A percentile compares a stretch with the other conserved stretches of the same genome.
Conservation (phyloP, 1,140 invertebrate species). For the Aradophagus sp. region DNA sequence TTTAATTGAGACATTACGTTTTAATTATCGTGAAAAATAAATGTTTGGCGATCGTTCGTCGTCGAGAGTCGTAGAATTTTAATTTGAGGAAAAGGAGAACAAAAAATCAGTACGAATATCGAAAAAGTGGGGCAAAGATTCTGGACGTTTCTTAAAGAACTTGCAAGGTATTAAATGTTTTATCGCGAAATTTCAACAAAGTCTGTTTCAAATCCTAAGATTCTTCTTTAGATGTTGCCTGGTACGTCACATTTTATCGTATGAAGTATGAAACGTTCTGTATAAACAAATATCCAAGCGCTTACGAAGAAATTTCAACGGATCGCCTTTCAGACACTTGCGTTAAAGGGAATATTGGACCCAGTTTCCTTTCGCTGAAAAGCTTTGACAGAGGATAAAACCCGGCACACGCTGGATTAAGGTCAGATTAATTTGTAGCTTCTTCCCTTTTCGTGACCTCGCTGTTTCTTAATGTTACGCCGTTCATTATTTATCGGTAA, state of each 20-base stretch:
- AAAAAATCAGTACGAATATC: too few relatives aligned
- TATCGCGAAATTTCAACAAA: conserved; percentile 40
- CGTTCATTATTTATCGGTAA: conserved; percentile 8
- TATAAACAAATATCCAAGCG: conserved; percentile 55
- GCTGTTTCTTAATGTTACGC: neutral
- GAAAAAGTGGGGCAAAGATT: too few relatives aligned
- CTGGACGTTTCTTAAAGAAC: too few relatives aligned
- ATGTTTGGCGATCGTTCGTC: too few relatives aligned
- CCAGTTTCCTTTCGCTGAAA: conserved; percentile 32
- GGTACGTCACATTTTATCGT: conserved; percentile 39
- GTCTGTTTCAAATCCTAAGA: conserved; percentile 22
- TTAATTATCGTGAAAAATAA: too few relatives aligned
- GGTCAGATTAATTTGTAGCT: conserved; percentile 40
- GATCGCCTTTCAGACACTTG: conserved; percentile 43
- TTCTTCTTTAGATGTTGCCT: conserved; percentile 30
- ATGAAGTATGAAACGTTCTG: conserved; percentile 45
- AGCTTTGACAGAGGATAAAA: conserved; percentile 31
- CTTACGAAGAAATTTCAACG: conserved; percentile 47
- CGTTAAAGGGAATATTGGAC: conserved; percentile 41
- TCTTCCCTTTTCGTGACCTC: conserved; percentile 2
- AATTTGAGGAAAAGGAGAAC: neutral
- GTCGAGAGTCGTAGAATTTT: neutral
- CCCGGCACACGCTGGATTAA: conserved; percentile 26
- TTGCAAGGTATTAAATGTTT: conserved; percentile 26
- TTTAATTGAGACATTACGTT: too few relatives aligned